Percentiles rank a stretch among this genome's conserved stretches.
phyloP scores from a whole-genome alignment of 2,797 vertebrate genomes.

The Simalia tracyae region DNA sequence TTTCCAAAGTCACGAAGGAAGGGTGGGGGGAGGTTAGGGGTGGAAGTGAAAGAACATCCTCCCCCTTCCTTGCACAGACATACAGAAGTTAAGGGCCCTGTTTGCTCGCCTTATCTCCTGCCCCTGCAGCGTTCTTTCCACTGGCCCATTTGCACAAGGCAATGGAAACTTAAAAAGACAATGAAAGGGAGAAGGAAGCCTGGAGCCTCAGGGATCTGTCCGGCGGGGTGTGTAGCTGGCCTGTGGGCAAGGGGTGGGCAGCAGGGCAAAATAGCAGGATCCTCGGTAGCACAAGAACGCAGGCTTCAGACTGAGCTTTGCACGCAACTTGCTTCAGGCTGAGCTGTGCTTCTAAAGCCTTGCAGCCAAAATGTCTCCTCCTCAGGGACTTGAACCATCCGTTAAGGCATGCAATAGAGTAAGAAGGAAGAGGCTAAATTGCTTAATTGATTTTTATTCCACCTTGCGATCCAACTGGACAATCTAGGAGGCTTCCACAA shows the following conservation, averaged over 20 bases:
- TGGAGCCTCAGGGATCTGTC: constrained; percentile 12
- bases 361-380: background rate
- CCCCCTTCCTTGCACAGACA: background rate
- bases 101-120: constrained; percentile 34
- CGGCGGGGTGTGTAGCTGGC: no score
- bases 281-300: background rate
- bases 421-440: background rate
- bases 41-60: constrained; percentile 4
- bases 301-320: background rate
- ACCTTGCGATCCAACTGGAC: background rate
- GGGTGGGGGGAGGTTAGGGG: background rate
- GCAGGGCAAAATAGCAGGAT: background rate
- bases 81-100: background rate
- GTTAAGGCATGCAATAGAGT: background rate
- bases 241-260: background rate
- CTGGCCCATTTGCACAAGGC: constrained; percentile 22
- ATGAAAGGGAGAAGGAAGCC: background rate
- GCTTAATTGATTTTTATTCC: background rate
- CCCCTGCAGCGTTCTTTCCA: constrained; percentile 14
- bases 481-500: background rate
- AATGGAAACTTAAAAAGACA: constrained; percentile 38
- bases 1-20: constrained; percentile 12
- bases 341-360: background rate
- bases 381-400: background rate
- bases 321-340: background rate